phyloP scores from a whole-genome alignment of 2,797 vertebrate species.

The Bradypus variegatus region DNA sequence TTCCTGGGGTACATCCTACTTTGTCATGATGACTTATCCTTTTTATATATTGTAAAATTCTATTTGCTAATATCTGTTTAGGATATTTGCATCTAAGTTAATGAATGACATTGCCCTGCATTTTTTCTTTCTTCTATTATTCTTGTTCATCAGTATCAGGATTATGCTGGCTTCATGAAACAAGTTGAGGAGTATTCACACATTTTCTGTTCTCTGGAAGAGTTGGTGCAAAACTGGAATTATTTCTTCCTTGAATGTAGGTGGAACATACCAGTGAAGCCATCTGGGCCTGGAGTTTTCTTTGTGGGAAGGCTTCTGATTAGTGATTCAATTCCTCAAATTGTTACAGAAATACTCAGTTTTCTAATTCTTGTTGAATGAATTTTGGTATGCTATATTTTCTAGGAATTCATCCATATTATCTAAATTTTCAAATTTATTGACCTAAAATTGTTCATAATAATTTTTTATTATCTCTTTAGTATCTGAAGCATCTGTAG shows the following conservation, averaged over 20 bases:
- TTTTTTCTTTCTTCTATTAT: background rate
- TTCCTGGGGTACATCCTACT: background rate
- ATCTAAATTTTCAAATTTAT: background rate
- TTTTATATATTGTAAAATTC: conserved; percentile 8
- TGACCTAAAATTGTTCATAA: background rate
- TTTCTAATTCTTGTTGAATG: conserved; percentile 26
- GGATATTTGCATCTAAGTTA: background rate
- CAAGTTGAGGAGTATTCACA: background rate
- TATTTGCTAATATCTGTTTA: conserved; percentile 3
- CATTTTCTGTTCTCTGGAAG: conserved; percentile 22
- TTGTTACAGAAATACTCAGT: background rate
- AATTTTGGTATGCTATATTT: conserved; percentile 14
- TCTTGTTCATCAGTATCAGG: background rate
- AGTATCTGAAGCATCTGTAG: background rate
- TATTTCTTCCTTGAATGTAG: conserved; percentile 28
- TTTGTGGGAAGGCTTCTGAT: conserved; percentile 12
- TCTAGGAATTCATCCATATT: background rate
- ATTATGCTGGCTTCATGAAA: conserved; percentile 11
- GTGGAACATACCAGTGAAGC: background rate
- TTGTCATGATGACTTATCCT: background rate
- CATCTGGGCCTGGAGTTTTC: conserved; percentile 9
- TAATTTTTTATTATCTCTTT: background rate
- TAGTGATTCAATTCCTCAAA: conserved; percentile 24
- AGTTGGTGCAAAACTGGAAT: conserved; percentile 20
- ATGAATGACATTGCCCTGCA: background rate